These are phyloP conservation scores for Dasypolia templi DNA, from an alignment of 2,888 invertebrate genomes.

Conservation along the genomic window DNA sequence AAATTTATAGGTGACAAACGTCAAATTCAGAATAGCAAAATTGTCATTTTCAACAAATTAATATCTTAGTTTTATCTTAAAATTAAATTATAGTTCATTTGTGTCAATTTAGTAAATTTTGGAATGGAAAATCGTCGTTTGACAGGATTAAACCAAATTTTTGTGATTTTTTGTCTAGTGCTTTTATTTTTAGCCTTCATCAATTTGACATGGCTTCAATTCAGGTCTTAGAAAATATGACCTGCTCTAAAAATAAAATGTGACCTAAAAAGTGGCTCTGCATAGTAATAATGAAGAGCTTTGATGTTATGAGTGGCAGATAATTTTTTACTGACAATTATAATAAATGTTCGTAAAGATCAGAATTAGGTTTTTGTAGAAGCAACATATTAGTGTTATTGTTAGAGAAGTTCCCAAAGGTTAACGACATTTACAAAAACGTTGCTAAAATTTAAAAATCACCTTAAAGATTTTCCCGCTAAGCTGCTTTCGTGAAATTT, in stretches of 20 bases:
- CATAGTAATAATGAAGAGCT: background rate
- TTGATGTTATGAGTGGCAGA: background rate
- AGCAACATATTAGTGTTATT: conserved; percentile 5
- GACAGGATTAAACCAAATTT: no score
- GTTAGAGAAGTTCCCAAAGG: background rate
- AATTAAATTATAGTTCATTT: no score
- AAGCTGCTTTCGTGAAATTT: conserved; percentile 17
- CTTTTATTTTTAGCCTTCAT: conserved; percentile 6
- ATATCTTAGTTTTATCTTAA: no score
- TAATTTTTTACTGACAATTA: background rate
- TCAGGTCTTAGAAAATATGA: conserved; percentile 3
- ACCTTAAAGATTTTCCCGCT: background rate
- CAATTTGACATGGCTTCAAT: conserved; percentile 1
- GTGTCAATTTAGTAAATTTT: no score
- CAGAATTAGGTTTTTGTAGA: background rate
- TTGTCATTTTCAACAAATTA: no score
- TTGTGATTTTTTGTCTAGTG: no score
- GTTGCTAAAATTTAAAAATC: background rate
- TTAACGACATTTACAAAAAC: conserved; percentile 11
- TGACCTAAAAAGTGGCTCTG: background rate
- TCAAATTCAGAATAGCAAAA: no score
- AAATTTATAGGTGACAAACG: no score
- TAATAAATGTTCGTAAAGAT: background rate
- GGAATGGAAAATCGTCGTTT: no score
- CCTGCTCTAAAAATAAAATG: conserved; percentile 3